Percentiles rank a stretch among this genome's conserved stretches.
These are phyloP conservation scores for Bombus pyrosoma DNA, from an alignment of 1,140 invertebrate species.

Conservation along the genomic window DNA sequence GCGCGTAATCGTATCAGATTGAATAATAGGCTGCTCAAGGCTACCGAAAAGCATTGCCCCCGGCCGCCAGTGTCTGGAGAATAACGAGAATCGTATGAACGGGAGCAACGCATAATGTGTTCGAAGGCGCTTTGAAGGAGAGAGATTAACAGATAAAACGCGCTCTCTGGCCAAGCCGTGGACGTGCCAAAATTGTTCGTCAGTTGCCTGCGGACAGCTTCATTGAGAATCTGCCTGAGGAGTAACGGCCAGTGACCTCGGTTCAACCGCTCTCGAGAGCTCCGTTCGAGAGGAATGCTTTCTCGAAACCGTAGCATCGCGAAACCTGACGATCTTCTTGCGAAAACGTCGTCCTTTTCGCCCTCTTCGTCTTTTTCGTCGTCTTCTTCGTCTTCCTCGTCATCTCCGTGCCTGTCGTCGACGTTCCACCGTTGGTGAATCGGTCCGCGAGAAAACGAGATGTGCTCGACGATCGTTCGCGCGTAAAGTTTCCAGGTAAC, in stretches of 20 bases:
- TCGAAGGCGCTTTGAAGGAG: background rate
- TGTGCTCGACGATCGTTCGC: background rate
- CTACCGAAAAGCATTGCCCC: slow-evolving; percentile 41
- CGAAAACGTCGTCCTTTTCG: background rate
- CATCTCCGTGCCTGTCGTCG: background rate
- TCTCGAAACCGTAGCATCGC: slow-evolving; percentile 29
- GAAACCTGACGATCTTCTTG: background rate
- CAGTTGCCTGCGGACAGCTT: slow-evolving; percentile 24
- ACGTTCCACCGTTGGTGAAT: background rate
- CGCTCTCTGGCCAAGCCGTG: background rate
- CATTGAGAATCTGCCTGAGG: slow-evolving; percentile 36
- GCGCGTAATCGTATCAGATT: slow-evolving; percentile 46
- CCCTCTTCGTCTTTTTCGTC: background rate
- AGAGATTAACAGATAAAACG: slow-evolving; percentile 38
- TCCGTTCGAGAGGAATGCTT: slow-evolving; percentile 35
- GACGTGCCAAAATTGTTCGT: slow-evolving; percentile 33
- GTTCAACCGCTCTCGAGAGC: background rate
- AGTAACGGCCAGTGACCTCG: slow-evolving; percentile 34
- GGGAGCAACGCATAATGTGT: slow-evolving; percentile 24
- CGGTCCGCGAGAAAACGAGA: background rate
- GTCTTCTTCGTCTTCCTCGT: background rate
- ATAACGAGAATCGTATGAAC: slow-evolving; percentile 25
- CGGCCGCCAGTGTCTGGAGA: slow-evolving; percentile 30
- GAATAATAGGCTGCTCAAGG: slow-evolving; percentile 41
- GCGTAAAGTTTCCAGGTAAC: background rate